Evolutionary conservation across 2,113 vertebrate genomes (phyloP), one percentile per base, ranked within the genome.

Genomic region (Mesitornis unicolor): DNA sequence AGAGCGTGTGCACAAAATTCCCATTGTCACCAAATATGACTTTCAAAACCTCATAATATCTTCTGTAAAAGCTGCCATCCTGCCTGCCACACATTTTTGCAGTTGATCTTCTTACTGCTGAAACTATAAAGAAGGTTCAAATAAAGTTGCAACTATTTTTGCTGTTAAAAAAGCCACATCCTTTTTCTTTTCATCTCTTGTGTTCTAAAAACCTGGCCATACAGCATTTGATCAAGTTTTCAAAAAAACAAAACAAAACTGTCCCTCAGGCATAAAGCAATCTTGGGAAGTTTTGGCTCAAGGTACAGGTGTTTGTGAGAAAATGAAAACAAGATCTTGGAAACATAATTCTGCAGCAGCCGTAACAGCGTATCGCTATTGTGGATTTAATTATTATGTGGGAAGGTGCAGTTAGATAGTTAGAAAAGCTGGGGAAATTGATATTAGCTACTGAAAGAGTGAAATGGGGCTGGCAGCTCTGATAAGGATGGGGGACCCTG

Each of bases 141-240:
- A 93, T 60, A 57, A 85, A 91, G 28, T 61, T 29, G 0, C 54
- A 50, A 85, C 53, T 76, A 71, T 90, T 93, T 93, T 93, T 93
- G 76, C 43, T 76, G 22, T 79, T 1, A 56, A 95, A 45, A 89
- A 87, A 51, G 53, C 76, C 73, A 53, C 35, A 65, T 94, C 36
- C 48, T 57, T 94, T 76, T 82, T 50, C 78, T 82, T 95, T 89
- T 89, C 2, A 22, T 79, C 74, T 94, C 57, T 54, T 40, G n/a
- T 70, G 28, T 82, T 94, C 81, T 93, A 65, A 95, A 96, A 85
- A 68, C 50, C 61, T 94, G 93, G 21, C 89, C 76, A 40, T 78
- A 79, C 42, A 19, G 51, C 60, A 67, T 90, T 95, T 96, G 93
- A 96, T 97, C 89, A 91, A 89, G 47, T 73, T 85, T 95, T 89